phyloP scores from a whole-genome alignment of 1,140 invertebrate genomes.

The Dinoponera quadriceps region DNA sequence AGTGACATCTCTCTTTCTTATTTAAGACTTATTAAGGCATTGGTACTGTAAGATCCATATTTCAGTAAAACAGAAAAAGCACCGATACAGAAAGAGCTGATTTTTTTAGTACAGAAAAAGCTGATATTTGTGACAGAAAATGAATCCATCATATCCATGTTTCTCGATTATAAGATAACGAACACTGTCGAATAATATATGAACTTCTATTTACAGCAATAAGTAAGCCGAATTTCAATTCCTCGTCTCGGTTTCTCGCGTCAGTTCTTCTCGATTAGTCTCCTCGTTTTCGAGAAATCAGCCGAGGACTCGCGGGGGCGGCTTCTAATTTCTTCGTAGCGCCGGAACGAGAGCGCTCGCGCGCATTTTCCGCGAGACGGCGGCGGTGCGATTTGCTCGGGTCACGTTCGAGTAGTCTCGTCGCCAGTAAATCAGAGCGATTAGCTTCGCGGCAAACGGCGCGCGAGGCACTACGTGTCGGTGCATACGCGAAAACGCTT shows the following conservation, averaged over 20 bases:
- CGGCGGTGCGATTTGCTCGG: slow-evolving; percentile 3
- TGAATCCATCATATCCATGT: no score
- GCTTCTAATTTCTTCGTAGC: slow-evolving; percentile 6
- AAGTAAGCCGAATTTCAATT: no score
- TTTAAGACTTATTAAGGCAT: no score
- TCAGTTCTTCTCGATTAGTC: not conserved
- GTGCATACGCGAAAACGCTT: slow-evolving; percentile 26
- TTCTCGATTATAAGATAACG: no score
- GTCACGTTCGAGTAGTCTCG: slow-evolving; percentile 18
- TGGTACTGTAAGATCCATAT: no score
- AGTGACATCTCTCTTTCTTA: no score
- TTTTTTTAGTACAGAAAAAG: no score
- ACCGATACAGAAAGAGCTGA: no score
- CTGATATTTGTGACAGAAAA: no score
- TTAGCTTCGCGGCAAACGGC: slow-evolving; percentile 20
- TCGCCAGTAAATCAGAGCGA: slow-evolving; percentile 25
- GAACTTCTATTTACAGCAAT: no score
- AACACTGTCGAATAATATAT: no score
- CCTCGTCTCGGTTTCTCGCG: not conserved
- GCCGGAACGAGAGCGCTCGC: not conserved
- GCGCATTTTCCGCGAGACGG: not conserved
- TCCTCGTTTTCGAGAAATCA: slow-evolving; percentile 17
- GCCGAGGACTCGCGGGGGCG: not conserved
- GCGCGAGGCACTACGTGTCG: not conserved
- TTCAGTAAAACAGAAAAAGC: no score